Evolutionary conservation across 2,113 vertebrate genomes (phyloP), one percentile per base, ranked within the genome.

Genomic region (Tenebrosternarchus preto): DNA sequence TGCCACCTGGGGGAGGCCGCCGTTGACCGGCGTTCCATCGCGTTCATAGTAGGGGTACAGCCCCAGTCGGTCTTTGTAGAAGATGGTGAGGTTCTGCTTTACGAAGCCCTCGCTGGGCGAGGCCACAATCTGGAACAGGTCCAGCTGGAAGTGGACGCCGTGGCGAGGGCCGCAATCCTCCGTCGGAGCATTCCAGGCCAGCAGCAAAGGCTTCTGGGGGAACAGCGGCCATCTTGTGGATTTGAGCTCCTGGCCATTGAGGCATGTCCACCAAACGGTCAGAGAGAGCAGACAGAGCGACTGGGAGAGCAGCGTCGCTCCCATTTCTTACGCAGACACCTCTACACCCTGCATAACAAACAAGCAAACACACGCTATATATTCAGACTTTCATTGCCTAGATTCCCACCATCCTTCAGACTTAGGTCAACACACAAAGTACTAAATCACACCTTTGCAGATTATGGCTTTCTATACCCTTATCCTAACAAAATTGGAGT

Each of bases 141-240:
- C 85, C 80, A 94, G 66, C 9, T 85, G 86, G 55, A 95, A 89
- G 11, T 75, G 80, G 12, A 94, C 84, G 0, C 84, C 1, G 33
- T 91, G 89, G 12, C 91, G 86, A 0, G 92, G 90, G 1, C n/a
- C 59, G 77, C 94, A 95, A 22, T 94, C 93, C 78, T 93, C 90
- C 0, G 94, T 95, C 4, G 94, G 94, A 0, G 92, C 93, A 29
- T 95, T 95, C 94, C 94, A 95, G 24, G 87, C 90, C 24, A 94
- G 90, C 76, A 94, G 86, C 78, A 95, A 86, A 4, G 94, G 94
- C 85, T 87, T 92, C 78, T 91, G 85, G 68, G 90, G 86, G 63
- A 93, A 90, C 61, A 94, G 85, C 6, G 94, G 94, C 91, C 88
- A 92, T 86, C 86, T 88, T 76, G 92, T 91, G 84, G 88, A 88